Conservation (phyloP, 2,113 vertebrate species). For the Saccopteryx leptura region DNA sequence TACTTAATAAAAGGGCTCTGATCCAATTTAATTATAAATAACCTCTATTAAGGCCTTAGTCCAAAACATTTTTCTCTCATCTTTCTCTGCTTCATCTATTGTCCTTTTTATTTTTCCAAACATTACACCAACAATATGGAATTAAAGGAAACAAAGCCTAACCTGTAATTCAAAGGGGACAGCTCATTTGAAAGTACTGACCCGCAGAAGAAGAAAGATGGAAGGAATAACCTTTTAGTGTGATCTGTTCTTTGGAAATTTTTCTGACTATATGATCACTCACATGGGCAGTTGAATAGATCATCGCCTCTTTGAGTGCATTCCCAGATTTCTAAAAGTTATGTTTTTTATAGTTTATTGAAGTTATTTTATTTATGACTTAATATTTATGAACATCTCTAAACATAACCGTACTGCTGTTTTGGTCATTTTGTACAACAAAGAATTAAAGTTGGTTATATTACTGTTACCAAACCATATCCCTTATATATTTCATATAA, state of each 20-base stretch:
- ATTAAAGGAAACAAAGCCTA: background rate
- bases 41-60: background rate
- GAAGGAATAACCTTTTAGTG: background rate
- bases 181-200: background rate
- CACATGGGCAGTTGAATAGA: background rate
- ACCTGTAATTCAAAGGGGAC: background rate
- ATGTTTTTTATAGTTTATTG: background rate
- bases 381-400: background rate
- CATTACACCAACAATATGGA: background rate
- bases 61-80: background rate
- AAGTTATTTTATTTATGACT: constrained; percentile 29
- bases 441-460: background rate
- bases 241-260: background rate
- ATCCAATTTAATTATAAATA: background rate
- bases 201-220: background rate
- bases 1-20: background rate
- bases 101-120: background rate
- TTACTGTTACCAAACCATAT: background rate
- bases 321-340: constrained; percentile 15
- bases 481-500: background rate
- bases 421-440: background rate
- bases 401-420: background rate
- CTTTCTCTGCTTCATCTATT: background rate
- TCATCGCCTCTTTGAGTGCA: background rate
- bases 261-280: constrained; percentile 25